Base-by-base conservation (phyloP, 2,888 invertebrate genomes). In the Tetranychus truncatus region DNA sequence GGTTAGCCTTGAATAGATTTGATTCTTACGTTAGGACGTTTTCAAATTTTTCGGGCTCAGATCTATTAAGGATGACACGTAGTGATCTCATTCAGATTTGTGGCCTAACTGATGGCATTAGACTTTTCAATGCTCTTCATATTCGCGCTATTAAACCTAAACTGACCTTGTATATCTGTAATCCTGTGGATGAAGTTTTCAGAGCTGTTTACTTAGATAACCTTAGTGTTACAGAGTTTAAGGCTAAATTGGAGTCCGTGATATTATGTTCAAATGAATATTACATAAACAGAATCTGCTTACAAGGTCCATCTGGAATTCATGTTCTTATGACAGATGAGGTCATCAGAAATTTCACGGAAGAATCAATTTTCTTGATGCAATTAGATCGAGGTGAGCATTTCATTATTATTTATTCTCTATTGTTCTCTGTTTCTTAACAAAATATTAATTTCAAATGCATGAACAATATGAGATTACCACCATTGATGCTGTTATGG, bases 51-150 rank as follows among this genome's bases (percentile, higher is more conserved):
- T 89, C 91, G 66, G 95, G 92, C 21, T 87, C 91, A 24, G 95
- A 96, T 84, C 86, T 96, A 81, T 85, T 95, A 79, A 88, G 93
- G 82, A 85, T 95, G 82, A 89, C 91, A 0, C 88, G 93, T 71
- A 92, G 94, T 78, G 95, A 96, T 84, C 86, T 95, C 67, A 91
- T 95, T 76, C 91, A 95, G 84, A 92, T 96, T 76, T 95, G 94
- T 83, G 95, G 95, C 0, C 85, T 94, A 77, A 91, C 93, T 66
- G 95, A 95, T 82, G 96, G 95, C 6, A 95, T 95, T 76, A 88
- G 95, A 79, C 87, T 95, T 77, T 93, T 89, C 84, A 95, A 95
- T 83, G 90, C 91, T 55, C 84, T 95, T 72, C 91, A 92, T 81
- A 88, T 89, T 80, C 91, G 90, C 90, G 90, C 83, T 87, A 88